Conservation (phyloP, 2,113 vertebrate species). For the Pollachius pollachius region DNA sequence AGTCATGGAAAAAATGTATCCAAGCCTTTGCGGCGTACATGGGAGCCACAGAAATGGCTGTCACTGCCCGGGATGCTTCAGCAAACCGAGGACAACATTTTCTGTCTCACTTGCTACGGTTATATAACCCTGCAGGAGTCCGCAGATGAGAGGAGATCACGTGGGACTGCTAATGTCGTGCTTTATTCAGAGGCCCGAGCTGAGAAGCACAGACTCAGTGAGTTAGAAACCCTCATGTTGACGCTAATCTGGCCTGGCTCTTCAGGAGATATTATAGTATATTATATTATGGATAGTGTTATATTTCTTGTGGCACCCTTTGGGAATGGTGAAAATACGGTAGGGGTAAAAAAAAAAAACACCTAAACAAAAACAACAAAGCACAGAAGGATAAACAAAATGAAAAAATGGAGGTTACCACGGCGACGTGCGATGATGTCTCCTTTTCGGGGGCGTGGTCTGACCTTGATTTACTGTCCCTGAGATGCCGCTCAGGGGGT, state of each 20-base stretch:
- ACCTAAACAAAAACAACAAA: too few relatives aligned
- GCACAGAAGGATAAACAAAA: too few relatives aligned
- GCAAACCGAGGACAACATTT: slow-evolving; percentile 70
- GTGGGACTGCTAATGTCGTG: slow-evolving; percentile 58
- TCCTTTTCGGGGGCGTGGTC: not conserved
- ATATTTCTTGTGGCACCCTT: too few relatives aligned
- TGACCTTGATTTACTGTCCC: slow-evolving; percentile 11
- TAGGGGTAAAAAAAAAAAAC: too few relatives aligned
- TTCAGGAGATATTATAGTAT: too few relatives aligned
- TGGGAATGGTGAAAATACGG: too few relatives aligned
- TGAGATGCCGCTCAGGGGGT: slow-evolving; percentile 17
- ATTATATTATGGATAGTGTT: too few relatives aligned
- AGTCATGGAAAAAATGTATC: slow-evolving; percentile 72
- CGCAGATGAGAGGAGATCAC: slow-evolving; percentile 60
- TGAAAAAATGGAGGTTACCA: too few relatives aligned
- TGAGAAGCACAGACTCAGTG: slow-evolving; percentile 8
- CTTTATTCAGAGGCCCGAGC: slow-evolving; percentile 47
- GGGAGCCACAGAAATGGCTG: slow-evolving; percentile 66
- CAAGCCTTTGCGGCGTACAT: slow-evolving; percentile 63
- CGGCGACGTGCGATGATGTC: too few relatives aligned
- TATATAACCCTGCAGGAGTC: slow-evolving; percentile 67
- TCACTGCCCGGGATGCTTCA: slow-evolving; percentile 67
- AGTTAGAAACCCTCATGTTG: too few relatives aligned
- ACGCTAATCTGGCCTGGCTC: too few relatives aligned
- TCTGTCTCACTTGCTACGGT: slow-evolving; percentile 71